Evolutionary conservation across 2,113 vertebrate species (phyloP).

Genomic region (Sterna hirundo): DNA sequence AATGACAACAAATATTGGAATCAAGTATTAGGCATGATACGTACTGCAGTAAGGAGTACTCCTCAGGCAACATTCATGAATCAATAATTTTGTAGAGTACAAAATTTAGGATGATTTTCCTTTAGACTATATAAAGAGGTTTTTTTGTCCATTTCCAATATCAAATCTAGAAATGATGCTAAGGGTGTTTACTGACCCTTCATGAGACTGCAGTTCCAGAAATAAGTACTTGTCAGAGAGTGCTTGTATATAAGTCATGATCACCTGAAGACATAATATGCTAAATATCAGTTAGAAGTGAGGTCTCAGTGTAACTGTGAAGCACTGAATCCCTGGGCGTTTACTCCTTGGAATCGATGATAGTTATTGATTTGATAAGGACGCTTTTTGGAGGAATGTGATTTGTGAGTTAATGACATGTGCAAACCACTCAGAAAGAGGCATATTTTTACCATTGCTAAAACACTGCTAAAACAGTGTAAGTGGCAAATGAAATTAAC

Average conservation of each 20-base stretch:
- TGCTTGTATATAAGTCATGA: not conserved
- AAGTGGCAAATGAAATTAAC: not conserved
- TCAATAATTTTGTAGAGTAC: not conserved
- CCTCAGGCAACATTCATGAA: not conserved
- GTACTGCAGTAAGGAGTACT: not conserved
- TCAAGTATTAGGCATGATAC: not conserved
- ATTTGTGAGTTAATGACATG: not conserved
- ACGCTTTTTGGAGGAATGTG: not conserved
- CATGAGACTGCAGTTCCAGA: not conserved
- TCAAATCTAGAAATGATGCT: not conserved
- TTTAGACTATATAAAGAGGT: not conserved
- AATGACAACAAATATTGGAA: not conserved
- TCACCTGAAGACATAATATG: not conserved
- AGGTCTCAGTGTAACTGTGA: not conserved
- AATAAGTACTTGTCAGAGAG: not conserved
- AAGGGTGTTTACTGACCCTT: not conserved
- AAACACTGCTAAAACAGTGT: not conserved
- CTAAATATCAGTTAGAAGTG: not conserved
- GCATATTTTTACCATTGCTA: not conserved
- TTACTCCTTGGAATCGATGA: not conserved
- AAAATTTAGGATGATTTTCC: not conserved
- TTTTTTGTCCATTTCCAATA: not conserved
- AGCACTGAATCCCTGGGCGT: not conserved
- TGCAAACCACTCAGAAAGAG: not conserved
- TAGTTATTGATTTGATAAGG: not conserved